phyloP scores from a whole-genome alignment of 1,140 invertebrate genomes.

The Glossosoma conforme region DNA sequence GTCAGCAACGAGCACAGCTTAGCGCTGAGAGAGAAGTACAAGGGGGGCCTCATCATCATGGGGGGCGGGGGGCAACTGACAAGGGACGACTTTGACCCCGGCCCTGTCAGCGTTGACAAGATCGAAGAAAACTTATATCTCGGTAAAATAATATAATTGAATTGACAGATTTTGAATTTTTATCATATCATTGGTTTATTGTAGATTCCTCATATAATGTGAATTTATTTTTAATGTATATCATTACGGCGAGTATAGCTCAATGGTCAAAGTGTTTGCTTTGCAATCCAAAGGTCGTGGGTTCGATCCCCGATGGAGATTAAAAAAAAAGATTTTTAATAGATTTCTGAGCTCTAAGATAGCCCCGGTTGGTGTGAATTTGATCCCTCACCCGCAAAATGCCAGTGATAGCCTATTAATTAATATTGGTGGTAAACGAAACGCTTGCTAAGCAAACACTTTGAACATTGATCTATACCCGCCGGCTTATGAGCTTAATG shows the following conservation, averaged over 20 bases:
- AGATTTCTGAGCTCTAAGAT: too few relatives aligned
- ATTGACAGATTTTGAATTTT: slow-evolving; percentile 23
- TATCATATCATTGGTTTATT: background rate
- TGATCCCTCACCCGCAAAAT: too few relatives aligned
- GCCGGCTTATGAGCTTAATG: slow-evolving; percentile 3
- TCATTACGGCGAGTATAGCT: background rate
- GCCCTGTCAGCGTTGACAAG: slow-evolving; percentile 58
- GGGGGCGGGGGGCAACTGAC: slow-evolving; percentile 7
- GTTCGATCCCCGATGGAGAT: too few relatives aligned
- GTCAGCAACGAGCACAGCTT: slow-evolving; percentile 7
- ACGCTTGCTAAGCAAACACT: too few relatives aligned
- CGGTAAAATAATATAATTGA: too few relatives aligned
- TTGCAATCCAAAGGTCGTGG: too few relatives aligned
- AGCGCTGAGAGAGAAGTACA: slow-evolving; percentile 17
- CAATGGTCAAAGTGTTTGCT: background rate
- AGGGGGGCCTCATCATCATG: too few relatives aligned
- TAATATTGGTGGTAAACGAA: too few relatives aligned
- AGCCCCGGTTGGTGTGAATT: too few relatives aligned
- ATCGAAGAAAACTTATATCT: slow-evolving; percentile 69
- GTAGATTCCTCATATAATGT: background rate
- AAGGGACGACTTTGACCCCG: slow-evolving; percentile 29
- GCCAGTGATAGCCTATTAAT: too few relatives aligned
- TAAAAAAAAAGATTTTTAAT: too few relatives aligned
- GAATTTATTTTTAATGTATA: background rate
- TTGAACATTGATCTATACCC: too few relatives aligned